These are phyloP conservation scores for Pimephales promelas DNA, from an alignment of 2,113 vertebrate species.

Conservation along the genomic window DNA sequence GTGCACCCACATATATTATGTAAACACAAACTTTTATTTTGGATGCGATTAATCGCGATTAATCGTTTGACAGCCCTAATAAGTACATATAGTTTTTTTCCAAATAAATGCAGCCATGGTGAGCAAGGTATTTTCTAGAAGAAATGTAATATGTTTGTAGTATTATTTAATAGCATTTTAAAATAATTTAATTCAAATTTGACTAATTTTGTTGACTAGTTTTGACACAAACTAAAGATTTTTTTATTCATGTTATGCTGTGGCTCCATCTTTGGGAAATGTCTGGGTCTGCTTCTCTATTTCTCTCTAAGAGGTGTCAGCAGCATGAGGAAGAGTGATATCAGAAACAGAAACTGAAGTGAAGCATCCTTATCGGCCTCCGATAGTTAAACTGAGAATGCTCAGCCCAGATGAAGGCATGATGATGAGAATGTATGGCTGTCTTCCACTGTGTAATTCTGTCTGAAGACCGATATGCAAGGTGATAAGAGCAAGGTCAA, in stretches of 20 bases:
- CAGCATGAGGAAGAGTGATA: neutral
- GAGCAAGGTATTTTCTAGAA: neutral
- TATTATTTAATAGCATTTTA: neutral
- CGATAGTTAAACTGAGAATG: constrained; percentile 18
- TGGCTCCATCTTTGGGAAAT: neutral
- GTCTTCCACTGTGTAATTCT: constrained; percentile 16
- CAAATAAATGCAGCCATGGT: too few species aligned
- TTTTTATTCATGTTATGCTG: neutral
- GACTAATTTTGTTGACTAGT: neutral
- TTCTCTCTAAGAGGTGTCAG: neutral
- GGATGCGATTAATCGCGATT: too few species aligned
- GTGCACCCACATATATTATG: too few species aligned
- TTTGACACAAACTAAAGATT: neutral
- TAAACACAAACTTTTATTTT: too few species aligned
- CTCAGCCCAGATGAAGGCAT: constrained; percentile 6
- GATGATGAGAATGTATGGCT: constrained; percentile 9
- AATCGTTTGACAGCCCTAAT: too few species aligned
- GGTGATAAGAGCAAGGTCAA: constrained; percentile 40
- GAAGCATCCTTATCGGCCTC: neutral
- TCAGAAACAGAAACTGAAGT: constrained; percentile 6
- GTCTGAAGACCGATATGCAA: constrained; percentile 24
- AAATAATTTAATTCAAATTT: neutral
- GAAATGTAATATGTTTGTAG: neutral
- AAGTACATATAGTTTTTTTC: too few species aligned
- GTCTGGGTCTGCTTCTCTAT: neutral